phyloP scores from a whole-genome alignment of 1,140 invertebrate species.

The Diorhabda sublineata region DNA sequence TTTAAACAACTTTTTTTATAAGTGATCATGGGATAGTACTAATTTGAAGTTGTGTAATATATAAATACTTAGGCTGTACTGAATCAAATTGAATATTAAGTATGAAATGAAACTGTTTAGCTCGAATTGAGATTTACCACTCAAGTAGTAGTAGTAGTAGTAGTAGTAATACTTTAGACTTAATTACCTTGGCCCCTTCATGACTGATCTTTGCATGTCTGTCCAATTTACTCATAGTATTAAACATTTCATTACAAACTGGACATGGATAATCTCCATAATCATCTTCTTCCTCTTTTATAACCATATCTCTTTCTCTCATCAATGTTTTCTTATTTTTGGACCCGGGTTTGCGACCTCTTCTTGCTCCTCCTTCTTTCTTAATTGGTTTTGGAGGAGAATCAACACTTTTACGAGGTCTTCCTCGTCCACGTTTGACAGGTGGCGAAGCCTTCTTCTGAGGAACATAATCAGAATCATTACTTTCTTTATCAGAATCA shows the following conservation, averaged over 20 bases:
- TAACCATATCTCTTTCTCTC: constrained; percentile 21
- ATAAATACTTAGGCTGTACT: too few relatives aligned
- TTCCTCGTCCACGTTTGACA: constrained; percentile 27
- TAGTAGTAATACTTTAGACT: too few relatives aligned
- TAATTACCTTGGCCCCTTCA: constrained; percentile 29
- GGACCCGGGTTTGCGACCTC: constrained; percentile 24
- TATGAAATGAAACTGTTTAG: too few relatives aligned
- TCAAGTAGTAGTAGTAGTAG: too few relatives aligned
- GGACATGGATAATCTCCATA: constrained; percentile 39
- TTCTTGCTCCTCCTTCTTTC: constrained; percentile 22
- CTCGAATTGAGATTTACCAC: too few relatives aligned
- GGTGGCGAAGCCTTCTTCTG: constrained; percentile 13
- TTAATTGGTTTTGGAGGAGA: constrained; percentile 11
- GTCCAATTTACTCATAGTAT: constrained; percentile 34
- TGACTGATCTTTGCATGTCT: constrained; percentile 36
- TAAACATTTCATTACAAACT: constrained; percentile 38
- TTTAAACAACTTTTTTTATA: too few relatives aligned
- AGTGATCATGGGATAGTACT: too few relatives aligned
- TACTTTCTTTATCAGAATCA: constrained; percentile 25
- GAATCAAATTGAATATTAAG: too few relatives aligned
- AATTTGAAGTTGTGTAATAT: too few relatives aligned
- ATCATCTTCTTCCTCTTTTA: constrained; percentile 31
- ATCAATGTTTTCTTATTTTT: constrained; percentile 22
- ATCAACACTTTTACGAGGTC: constrained; percentile 30
- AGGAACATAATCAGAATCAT: constrained; percentile 34